Evolutionary conservation across 2,888 invertebrate species (phyloP), one percentile per base, ranked within the genome.

Genomic region (Exephanes ischioxanthus): DNA sequence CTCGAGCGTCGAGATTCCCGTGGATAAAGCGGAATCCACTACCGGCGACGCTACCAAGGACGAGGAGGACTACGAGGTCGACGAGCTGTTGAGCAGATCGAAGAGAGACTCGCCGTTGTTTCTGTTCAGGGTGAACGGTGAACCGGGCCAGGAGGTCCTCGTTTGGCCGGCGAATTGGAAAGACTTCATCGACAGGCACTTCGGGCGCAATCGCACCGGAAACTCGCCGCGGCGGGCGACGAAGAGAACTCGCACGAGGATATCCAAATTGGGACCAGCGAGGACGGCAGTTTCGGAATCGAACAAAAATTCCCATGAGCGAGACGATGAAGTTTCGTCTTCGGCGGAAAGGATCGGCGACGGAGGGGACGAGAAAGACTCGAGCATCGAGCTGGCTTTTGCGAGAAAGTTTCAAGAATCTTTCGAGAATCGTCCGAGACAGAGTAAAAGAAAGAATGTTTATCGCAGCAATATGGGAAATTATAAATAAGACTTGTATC

Each of bases 111-210:
- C 86, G 0, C 80, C 86, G n/a, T 51, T 86, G 63, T 37, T 84
- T 55, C 81, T 86, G 6, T 86, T 86, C 81, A 83, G 79, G 33
- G 58, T 73, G 4, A 78, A 71, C 11, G 70, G 67, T 30, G 68
- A 81, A 22, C 66, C 78, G 2, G 26, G 30, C 14, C 58, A 67
- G n/a, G 61, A 81, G 3, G 78, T 86, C 61, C n/a, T 84, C 6
- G 53, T 84, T n/a, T 86, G 86, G 86, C 86, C 84, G 19, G 78
- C 84, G 9, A 84, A 75, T 53, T 86, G 84, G 86, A 67, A 51
- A 26, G 71, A 80, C 19, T 33, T 80, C 37, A 77, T 85, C 63
- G 22, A 72, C 2, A 41, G 77, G 22, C 85, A 80, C n/a, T 80
- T 72, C 61, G 67, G 48, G 63, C 45, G 72, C 0, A 85, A 85